Evolutionary conservation across 2,888 invertebrate species (phyloP), one percentile per base, ranked within the genome.

Genomic region (Lordiphosa andalusiaca): DNA sequence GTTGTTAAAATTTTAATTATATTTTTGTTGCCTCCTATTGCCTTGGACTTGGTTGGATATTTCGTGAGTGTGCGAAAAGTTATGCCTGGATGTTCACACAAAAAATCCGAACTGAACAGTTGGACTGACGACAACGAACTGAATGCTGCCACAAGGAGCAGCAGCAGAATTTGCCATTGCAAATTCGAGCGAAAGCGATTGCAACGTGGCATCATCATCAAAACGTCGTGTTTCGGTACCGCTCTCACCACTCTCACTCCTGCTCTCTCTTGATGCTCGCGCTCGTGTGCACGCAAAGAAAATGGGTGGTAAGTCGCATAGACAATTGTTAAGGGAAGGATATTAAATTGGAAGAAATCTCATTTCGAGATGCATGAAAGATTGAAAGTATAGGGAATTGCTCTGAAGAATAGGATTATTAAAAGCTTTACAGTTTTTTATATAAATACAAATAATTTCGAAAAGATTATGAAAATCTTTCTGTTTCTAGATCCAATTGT

Each of bases 101-200:
- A 51, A 54, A 65, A 42, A 42, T 65, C 67, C 75, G 75, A 67
- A 82, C 83, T 80, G 61, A 71, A 65, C 80, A 76, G 69, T 62
- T 81, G 86, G 86, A 73, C 85, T 83, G 86, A 87, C 82, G 86
- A 74, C 71, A 76, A 86, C 87, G 86, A 83, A 87, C 85, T 87
- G 86, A 85, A 56, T 76, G 77, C 61, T 66, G 62, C 13, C 42
- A 50, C 76, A 86, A 87, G 85, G 84, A 80, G 85, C 88, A 86
- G 83, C 84, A 80, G 86, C 81, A 85, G 85, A 85, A 87, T 30
- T 30, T 36, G 50, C 23, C 42, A 47, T 37, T 54, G 47, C 59
- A 53, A 59, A 61, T 49, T 53, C 37, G 57, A 52, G 71, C 57
- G 71, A 69, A 69, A 61, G 63, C 49, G 67, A 72, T 53, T 76